Conservation (phyloP, 92 coral and sea anemone species). For the Epizoanthus scotinus region DNA sequence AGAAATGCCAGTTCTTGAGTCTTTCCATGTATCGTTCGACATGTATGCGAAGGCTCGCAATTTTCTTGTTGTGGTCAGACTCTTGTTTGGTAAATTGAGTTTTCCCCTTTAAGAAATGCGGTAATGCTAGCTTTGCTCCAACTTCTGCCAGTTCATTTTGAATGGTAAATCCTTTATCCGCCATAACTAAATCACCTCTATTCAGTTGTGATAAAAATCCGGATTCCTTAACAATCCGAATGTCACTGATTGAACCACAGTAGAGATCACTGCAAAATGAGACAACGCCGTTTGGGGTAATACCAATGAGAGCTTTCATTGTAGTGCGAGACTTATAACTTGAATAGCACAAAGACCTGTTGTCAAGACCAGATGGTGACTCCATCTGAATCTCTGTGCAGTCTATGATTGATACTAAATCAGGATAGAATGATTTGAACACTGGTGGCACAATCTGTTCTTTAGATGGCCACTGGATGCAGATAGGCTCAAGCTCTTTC, state of each 20-base stretch:
- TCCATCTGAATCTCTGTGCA: slow-evolving; percentile 51
- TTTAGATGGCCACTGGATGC: slow-evolving; percentile 33
- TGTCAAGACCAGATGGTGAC: slow-evolving; percentile 36
- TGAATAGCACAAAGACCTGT: slow-evolving; percentile 41
- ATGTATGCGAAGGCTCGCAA: slow-evolving; percentile 48
- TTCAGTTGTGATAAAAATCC: slow-evolving; percentile 31
- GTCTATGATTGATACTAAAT: slow-evolving; percentile 37
- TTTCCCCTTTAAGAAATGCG: slow-evolving; percentile 38
- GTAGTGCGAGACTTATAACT: slow-evolving; percentile 42
- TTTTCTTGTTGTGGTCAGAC: slow-evolving; percentile 51
- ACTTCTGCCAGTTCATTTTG: slow-evolving; percentile 44
- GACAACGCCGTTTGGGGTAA: slow-evolving; percentile 49
- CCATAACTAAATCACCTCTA: slow-evolving; percentile 49
- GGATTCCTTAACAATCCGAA: slow-evolving; percentile 44
- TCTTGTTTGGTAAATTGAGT: slow-evolving; percentile 42
- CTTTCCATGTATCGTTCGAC: slow-evolving; percentile 52
- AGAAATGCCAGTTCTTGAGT: slow-evolving; percentile 53
- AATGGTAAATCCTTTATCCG: slow-evolving; percentile 36
- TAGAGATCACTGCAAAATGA: slow-evolving; percentile 44
- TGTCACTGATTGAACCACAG: slow-evolving; percentile 38
- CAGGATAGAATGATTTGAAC: slow-evolving; percentile 40
- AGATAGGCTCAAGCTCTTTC: slow-evolving; percentile 25
- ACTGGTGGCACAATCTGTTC: slow-evolving; percentile 39
- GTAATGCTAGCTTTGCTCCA: slow-evolving; percentile 44
- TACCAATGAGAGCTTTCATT: slow-evolving; percentile 42